Base-by-base conservation (phyloP, 2,888 invertebrate species). In the Aphodius sticticus region DNA sequence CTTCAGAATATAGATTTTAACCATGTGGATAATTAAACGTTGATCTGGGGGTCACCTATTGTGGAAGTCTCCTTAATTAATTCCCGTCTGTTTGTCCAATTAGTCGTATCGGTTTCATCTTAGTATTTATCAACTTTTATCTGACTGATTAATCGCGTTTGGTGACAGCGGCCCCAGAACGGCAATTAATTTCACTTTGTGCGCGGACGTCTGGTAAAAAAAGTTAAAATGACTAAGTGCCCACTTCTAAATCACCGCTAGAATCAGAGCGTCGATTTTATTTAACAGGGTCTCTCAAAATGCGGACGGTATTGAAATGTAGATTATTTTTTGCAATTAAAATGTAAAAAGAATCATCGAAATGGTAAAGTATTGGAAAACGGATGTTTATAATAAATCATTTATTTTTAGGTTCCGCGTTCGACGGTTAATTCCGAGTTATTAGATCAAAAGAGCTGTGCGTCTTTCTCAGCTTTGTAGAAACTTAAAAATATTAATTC, bases 171-270 rank as follows among this genome's bases (percentile, higher is more conserved):
- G 53, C 7, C 53, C 53, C 7, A 53, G 53, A 53, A 53, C 53
- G 53, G 53, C 53, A 53, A 53, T 53, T 53, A 53, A 53, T 53
- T 53, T 53, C 53, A 53, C 53, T 53, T 53, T 53, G 53, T 53
- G 53, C 53, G 53, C 53, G 53, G 53, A 53, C 53, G 53, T 53
- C 53, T 53, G 53, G 53, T 53, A 53, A 53, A 53, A 53, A 53
- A 53, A 12, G 53, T 9, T 53, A 53, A 53, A 53, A 53, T 53
- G 53, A 53, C 9, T 53, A 53, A 53, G 53, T 53, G 53, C 53
- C 53, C 53, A 53, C 53, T 53, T 53, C 53, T 53, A 53, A 53
- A 53, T 53, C 53, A 53, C 53, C 7, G 53, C 53, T 12, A 53
- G 53, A 53, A 53, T 53, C 53, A 53, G 53, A 53, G 9, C 53